Evolutionary conservation across 1,140 invertebrate genomes (phyloP), one percentile per base, ranked within the genome.

Genomic region (Euschistus heros): DNA sequence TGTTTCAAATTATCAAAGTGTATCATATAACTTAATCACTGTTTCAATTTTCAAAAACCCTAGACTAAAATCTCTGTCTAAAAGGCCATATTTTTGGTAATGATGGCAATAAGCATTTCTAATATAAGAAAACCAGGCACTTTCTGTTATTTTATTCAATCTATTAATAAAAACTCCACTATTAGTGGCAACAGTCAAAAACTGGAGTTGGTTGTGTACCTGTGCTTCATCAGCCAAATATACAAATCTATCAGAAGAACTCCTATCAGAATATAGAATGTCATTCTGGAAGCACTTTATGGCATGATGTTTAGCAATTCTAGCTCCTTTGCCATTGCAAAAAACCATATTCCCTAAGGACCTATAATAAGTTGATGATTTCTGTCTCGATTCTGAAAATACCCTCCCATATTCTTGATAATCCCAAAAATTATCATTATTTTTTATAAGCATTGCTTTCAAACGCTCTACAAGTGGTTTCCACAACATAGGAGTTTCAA

Each of bases 31-130:
- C 33, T 61, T 61, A n/a, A 61, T 61, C 13, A 61, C 15, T 20
- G 26, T 61, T 61, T 61, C 59, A 18, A 61, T 10, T 17, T 61
- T 61, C 10, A 44, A n/a, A 44, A 61, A 61, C 17, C 17, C n/a
- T 20, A 20, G 5, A 61, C 15, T 44, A 44, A 61, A 61, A 1
- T 61, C 59, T 61, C 22, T 24, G 17, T 37, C 22, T 10, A 42
- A 7, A 20, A 44, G 30, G n/a, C 59, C 59, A 61, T 37, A 61
- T 17, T 61, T 61, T 18, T 61, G 18, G 22, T 17, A 61, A 42
- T 61, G 59, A 30, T 61, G 59, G 37, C 15, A 18, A 24, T 61
- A 61, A 18, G 59, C 59, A 57, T 61, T 37, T 15, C 33, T 37
- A n/a, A 44, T 30, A 44, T 33, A 61, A 17, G 30, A 37, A 42